Base-by-base conservation (phyloP, 2,797 vertebrate species). In the Onychomys torridus region DNA sequence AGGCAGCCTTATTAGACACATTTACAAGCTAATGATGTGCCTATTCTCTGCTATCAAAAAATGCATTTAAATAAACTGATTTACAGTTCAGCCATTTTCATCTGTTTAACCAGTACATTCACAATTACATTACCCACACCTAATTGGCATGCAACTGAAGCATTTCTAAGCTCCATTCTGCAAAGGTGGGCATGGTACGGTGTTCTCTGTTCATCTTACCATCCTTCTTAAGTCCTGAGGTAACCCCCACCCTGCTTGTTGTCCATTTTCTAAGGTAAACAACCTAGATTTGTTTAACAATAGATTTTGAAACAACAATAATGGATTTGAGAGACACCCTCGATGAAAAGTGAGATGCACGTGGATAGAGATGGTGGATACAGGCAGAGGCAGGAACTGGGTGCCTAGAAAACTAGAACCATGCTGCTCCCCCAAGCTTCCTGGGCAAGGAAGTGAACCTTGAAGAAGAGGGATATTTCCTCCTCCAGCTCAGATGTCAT, bases 1-100 rank as follows among this genome's bases (percentile, higher is more conserved):
- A 98, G 97, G 96, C 96, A 97, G 96, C 86, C 97, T 97, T 97
- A 96, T 98, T 97, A 97, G 97, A 97, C 97, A 75, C 97, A 92
- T 93, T 98, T 92, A 97, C 91, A 97, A 55, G 63, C 94, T 98
- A 97, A 98, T 96, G 97, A 93, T 93, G 92, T 75, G 97, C 59
- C 5, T 61, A 97, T 94, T 57, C 63, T 94, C 92, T 0, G 17
- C 97, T 97, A 95, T 97, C 87, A 57, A 97, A 98, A 98, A 97
- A 78, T 87, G 92, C 95, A 96, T 97, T 96, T 96, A 96, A 98
- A 97, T 97, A 97, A 98, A 97, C 89, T 93, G 97, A 96, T 96
- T 69, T 55, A 89, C 94, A 90, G 96, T 95, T 98, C 97, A 97
- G 96, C 89, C 63, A 32, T 97, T 98, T 89, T 96, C 97, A 27